A percentile compares a stretch with the other conserved stretches of the same genome.
These are phyloP conservation scores for Procambarus clarkii DNA, from an alignment of 1,140 invertebrate species.

Conservation along the genomic window DNA sequence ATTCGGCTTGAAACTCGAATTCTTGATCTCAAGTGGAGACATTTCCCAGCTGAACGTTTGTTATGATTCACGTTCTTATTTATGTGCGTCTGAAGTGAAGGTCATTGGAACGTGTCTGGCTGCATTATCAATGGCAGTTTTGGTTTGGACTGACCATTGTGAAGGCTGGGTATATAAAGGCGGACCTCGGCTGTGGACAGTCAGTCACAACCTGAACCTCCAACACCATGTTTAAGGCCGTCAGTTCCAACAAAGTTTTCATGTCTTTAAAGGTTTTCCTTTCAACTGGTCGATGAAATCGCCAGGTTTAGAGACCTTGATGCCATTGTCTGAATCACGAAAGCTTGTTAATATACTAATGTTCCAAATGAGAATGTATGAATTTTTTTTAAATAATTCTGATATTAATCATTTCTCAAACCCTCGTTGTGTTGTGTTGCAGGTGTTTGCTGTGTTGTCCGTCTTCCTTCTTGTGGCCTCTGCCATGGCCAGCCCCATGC, in stretches of 20 bases:
- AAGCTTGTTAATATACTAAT: background rate
- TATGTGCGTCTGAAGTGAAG: too few species aligned
- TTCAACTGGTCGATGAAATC: too few species aligned
- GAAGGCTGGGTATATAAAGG: background rate
- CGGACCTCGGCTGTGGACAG: background rate
- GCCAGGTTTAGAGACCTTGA: too few species aligned
- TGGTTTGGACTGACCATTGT: background rate
- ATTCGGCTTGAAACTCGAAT: too few species aligned
- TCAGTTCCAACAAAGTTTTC: background rate
- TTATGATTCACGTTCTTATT: too few species aligned
- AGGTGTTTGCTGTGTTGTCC: constrained; percentile 26
- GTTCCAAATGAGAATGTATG: background rate
- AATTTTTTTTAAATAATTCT: background rate
- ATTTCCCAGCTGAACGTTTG: too few species aligned
- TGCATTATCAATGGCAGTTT: too few species aligned
- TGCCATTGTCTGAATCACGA: too few species aligned
- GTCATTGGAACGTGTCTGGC: too few species aligned
- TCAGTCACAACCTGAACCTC: background rate
- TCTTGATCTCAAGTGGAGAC: too few species aligned
- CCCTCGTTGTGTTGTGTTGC: background rate
- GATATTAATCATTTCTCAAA: background rate
- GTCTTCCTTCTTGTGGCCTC: constrained; percentile 18
- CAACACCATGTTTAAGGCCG: background rate
- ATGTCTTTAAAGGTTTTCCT: background rate
- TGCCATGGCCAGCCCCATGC: constrained; percentile 28